Percentiles rank a stretch among this genome's conserved stretches.
Conservation (phyloP, 2,797 vertebrate genomes). For the Arnoldichthys spilopterus region DNA sequence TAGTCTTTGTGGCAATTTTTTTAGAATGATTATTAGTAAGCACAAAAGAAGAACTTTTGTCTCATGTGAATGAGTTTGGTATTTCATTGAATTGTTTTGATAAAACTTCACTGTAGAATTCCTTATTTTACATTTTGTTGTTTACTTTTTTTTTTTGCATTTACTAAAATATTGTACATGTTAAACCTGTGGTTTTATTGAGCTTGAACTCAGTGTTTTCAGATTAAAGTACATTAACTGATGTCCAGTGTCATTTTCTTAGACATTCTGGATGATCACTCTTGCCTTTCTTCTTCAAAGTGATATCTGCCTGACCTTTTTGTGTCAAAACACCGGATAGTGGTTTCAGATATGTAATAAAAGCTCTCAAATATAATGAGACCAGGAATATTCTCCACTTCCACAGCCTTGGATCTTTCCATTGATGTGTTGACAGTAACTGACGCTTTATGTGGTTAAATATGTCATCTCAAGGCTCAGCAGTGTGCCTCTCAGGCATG, state of each 20-base stretch:
- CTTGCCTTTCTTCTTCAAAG: neutral
- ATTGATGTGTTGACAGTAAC: neutral
- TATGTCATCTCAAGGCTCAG: neutral
- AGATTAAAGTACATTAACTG: slow-evolving; percentile 85
- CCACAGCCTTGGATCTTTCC: neutral
- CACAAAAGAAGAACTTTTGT: slow-evolving; percentile 63
- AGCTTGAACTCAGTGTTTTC: slow-evolving; percentile 96
- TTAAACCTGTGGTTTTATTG: slow-evolving; percentile 94
- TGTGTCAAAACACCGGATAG: too few species aligned
- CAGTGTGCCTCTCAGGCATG: neutral
- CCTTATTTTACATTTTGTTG: slow-evolving; percentile 56
- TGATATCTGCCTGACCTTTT: neutral
- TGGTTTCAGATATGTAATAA: neutral
- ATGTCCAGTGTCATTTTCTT: slow-evolving; percentile 27
- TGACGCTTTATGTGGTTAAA: neutral
- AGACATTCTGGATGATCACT: neutral
- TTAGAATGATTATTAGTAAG: slow-evolving; percentile 66
- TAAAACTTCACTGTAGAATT: slow-evolving; percentile 69
- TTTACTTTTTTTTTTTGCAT: slow-evolving; percentile 82
- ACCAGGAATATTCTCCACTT: neutral
- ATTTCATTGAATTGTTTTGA: slow-evolving; percentile 66
- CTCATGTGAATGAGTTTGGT: slow-evolving; percentile 74
- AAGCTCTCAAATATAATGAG: too few species aligned
- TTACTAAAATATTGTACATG: slow-evolving; percentile 88
- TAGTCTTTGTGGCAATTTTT: slow-evolving; percentile 58